These are phyloP conservation scores for Cichladusa arquata DNA, from an alignment of 2,113 vertebrate genomes.

Conservation along the genomic window DNA sequence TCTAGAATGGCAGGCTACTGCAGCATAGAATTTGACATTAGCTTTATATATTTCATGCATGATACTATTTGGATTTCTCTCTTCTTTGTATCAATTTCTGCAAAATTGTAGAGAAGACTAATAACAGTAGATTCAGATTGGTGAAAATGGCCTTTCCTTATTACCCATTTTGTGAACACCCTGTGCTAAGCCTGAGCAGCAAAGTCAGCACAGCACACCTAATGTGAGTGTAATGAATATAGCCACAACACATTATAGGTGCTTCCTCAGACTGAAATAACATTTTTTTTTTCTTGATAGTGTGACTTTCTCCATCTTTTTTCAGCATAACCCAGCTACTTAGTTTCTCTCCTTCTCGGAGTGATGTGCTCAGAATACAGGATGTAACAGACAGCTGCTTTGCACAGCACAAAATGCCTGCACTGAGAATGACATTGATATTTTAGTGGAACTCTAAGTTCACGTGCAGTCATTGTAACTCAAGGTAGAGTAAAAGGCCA, in stretches of 20 bases:
- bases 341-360: neutral
- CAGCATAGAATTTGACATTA: neutral
- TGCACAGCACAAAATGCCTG: neutral
- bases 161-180: neutral
- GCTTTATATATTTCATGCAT: neutral
- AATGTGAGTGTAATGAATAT: neutral
- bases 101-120: neutral
- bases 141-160: neutral
- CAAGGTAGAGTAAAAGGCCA: neutral
- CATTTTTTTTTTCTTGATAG: neutral
- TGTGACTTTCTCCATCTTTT: neutral
- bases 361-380: neutral
- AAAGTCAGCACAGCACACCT: neutral
- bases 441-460: neutral
- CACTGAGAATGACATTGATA: neutral
- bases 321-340: neutral
- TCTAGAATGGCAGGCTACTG: neutral
- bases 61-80: neutral
- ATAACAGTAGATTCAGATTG: neutral
- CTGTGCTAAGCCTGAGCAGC: neutral
- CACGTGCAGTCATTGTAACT: neutral
- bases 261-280: neutral
- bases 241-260: neutral
- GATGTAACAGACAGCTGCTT: neutral
- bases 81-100: neutral